A percentile compares a stretch with the other conserved stretches of the same genome.
Evolutionary conservation across 2,888 invertebrate genomes (phyloP).

Genomic region (Tolmerus cingulatus): DNA sequence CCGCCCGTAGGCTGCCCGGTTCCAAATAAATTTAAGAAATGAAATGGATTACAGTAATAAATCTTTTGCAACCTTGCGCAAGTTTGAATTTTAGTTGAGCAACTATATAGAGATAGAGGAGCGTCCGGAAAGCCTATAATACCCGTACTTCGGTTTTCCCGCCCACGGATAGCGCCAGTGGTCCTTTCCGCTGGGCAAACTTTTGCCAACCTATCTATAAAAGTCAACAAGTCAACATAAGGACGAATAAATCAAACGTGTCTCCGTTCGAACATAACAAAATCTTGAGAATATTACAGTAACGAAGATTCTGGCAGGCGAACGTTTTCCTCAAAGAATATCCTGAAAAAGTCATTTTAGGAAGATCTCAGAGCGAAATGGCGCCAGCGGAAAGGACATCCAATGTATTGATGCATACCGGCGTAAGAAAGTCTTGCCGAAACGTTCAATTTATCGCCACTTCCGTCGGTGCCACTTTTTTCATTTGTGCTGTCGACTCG

Average conservation of each 20-base stretch:
- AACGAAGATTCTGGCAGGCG: not conserved
- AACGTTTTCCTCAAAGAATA: not conserved
- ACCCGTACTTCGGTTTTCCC: not conserved
- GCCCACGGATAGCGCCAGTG: not conserved
- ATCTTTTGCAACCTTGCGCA: conserved; percentile 31
- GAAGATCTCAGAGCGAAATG: not conserved
- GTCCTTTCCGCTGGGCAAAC: not conserved
- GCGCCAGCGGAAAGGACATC: not conserved
- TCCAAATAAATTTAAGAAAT: conserved; percentile 37
- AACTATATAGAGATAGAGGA: not conserved
- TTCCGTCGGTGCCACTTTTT: not conserved
- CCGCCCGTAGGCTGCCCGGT: not conserved
- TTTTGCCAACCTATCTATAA: conserved; percentile 41
- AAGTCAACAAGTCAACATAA: conserved; percentile 45
- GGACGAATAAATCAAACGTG: conserved; percentile 37
- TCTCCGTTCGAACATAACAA: conserved; percentile 4
- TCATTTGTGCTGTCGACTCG: conserved; percentile 5
- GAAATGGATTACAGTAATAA: conserved; percentile 43
- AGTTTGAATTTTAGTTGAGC: conserved; percentile 23
- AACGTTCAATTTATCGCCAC: conserved; percentile 21
- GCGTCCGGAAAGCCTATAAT: not conserved
- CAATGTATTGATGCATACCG: conserved; percentile 1
- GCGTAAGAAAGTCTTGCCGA: conserved; percentile 6
- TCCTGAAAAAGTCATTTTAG: not conserved
- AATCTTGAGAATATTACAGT: conserved; percentile 23